Evolutionary conservation across 2,113 vertebrate species (phyloP).

Genomic region (Microtus richardsoni): DNA sequence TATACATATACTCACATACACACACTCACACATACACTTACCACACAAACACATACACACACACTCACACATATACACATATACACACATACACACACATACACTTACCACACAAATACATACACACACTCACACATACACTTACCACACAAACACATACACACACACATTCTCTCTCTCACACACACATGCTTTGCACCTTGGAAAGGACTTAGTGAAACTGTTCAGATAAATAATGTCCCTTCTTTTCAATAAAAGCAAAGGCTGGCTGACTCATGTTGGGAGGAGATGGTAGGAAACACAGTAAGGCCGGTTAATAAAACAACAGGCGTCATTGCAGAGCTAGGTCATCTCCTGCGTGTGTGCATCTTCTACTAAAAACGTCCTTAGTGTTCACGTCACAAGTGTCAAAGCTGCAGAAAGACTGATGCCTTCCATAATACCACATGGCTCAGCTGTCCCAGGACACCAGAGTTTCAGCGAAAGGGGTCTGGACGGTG

Average conservation of each 20-base stretch:
- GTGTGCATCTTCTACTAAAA: neutral
- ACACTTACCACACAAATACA: too few relatives aligned
- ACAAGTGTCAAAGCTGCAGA: neutral
- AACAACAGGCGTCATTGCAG: neutral
- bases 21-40: neutral
- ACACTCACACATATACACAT: neutral
- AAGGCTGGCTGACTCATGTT: neutral
- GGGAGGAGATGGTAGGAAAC: neutral
- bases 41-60: too few relatives aligned
- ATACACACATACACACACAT: neutral
- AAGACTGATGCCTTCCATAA: neutral
- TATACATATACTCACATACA: neutral
- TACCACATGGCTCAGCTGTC: neutral
- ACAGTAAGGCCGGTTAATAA: neutral
- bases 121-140: neutral
- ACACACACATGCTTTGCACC: too few relatives aligned
- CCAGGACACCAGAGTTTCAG: neutral
- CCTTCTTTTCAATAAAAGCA: constrained; percentile 10
- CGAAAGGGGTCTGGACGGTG: neutral
- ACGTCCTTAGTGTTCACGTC: neutral
- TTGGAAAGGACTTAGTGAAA: neutral
- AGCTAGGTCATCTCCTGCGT: neutral
- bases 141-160: neutral
- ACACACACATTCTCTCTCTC: neutral
- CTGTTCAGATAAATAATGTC: neutral